Percentiles rank a stretch among this genome's conserved stretches.
Evolutionary conservation across 2,113 vertebrate species (phyloP).

Genomic region (Nerophis ophidion): DNA sequence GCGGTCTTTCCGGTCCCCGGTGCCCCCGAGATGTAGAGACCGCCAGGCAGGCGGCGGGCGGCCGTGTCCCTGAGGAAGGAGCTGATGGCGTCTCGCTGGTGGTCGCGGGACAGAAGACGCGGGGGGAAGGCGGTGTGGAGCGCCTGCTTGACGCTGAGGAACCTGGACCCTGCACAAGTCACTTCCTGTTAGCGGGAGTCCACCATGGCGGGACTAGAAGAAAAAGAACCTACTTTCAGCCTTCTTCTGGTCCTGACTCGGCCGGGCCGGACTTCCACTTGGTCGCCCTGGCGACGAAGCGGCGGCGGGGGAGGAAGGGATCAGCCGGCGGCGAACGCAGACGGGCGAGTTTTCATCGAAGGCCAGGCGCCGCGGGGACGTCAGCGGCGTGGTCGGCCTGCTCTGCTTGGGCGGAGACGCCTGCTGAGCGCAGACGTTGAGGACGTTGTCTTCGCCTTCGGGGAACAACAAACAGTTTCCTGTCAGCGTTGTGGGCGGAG

Average conservation of each 20-base stretch:
- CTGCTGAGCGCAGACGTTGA: conserved; percentile 71
- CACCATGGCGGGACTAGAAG: no score
- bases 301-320: background rate
- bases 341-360: conserved; percentile 67
- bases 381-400: conserved; percentile 44
- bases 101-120: conserved; percentile 78
- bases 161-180: conserved; percentile 70
- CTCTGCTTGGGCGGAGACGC: conserved; percentile 83
- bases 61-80: conserved; percentile 78
- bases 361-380: conserved; percentile 64
- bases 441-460: conserved; percentile 84
- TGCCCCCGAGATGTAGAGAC: conserved; percentile 90
- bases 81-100: conserved; percentile 69
- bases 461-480: background rate
- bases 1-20: conserved; percentile 93
- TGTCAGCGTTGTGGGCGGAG: background rate
- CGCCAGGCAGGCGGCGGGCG: conserved; percentile 68
- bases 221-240: conserved; percentile 67
- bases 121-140: conserved; percentile 83
- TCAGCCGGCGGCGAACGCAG: background rate
- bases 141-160: conserved; percentile 80
- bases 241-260: conserved; percentile 23
- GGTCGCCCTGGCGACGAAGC: conserved; percentile 33
- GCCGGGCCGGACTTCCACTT: conserved; percentile 39
- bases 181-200: background rate